A percentile compares a stretch with the other conserved stretches of the same genome.
Evolutionary conservation across 1,140 invertebrate species (phyloP).

Genomic region (Drosophila oshimai): DNA sequence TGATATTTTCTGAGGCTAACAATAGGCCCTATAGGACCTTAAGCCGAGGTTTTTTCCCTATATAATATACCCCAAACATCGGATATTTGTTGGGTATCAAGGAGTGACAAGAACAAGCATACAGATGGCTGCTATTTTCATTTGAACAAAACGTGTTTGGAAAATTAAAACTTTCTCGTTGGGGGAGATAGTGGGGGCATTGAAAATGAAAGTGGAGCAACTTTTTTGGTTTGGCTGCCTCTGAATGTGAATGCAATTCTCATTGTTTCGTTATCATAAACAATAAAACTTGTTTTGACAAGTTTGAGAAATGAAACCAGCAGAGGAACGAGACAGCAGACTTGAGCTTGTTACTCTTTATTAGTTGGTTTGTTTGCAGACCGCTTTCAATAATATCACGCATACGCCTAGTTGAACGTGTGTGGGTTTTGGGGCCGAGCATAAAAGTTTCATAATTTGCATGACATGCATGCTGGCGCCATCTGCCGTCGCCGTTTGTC

Average conservation of each 20-base stretch:
- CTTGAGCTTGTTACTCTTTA: slow-evolving; percentile 39
- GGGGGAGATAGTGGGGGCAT: slow-evolving; percentile 9
- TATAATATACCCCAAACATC: neutral
- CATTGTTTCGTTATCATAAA: slow-evolving; percentile 73
- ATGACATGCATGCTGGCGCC: slow-evolving; percentile 66
- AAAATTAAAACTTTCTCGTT: slow-evolving; percentile 67
- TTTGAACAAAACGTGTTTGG: slow-evolving; percentile 72
- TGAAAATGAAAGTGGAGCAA: slow-evolving; percentile 62
- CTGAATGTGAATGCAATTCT: slow-evolving; percentile 33
- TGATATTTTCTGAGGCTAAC: neutral
- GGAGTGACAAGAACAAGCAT: slow-evolving; percentile 15
- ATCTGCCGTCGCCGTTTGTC: slow-evolving; percentile 61
- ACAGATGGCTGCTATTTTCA: slow-evolving; percentile 64
- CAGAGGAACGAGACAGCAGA: neutral
- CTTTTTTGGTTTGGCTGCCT: slow-evolving; percentile 27
- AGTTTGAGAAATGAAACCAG: slow-evolving; percentile 65
- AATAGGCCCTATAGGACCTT: too few relatives aligned
- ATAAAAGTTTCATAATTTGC: slow-evolving; percentile 73
- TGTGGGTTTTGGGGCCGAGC: slow-evolving; percentile 1
- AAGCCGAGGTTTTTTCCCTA: neutral
- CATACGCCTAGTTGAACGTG: neutral
- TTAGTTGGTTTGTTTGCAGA: slow-evolving; percentile 22
- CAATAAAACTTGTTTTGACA: slow-evolving; percentile 78
- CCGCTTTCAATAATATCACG: slow-evolving; percentile 20
- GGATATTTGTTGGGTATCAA: neutral